Evolutionary conservation across 2,888 invertebrate species (phyloP).

Genomic region (Stenurella melanura): DNA sequence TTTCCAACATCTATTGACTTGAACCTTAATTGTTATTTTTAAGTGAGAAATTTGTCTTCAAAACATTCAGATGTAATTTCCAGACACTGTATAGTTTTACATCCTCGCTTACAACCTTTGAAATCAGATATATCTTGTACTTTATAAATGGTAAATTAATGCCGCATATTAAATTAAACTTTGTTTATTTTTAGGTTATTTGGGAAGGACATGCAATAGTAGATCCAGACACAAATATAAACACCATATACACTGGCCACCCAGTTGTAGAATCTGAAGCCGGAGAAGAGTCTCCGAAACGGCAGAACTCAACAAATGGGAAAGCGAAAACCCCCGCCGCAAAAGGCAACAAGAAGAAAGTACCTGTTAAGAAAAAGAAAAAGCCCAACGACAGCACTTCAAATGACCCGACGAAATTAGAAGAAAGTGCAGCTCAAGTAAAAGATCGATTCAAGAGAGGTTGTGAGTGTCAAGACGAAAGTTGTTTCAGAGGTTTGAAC

Average conservation of each 20-base stretch:
- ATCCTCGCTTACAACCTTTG: too few species aligned
- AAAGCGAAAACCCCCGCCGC: conserved; percentile 73
- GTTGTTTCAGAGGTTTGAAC: conserved; percentile 84
- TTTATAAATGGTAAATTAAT: too few species aligned
- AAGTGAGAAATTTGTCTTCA: too few species aligned
- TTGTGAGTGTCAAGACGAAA: conserved; percentile 85
- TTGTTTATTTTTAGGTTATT: conserved; percentile 75
- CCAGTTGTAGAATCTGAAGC: conserved; percentile 54
- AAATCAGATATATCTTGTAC: too few species aligned
- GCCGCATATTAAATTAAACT: neutral
- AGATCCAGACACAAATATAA: conserved; percentile 72
- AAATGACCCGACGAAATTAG: conserved; percentile 80
- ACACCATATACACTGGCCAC: conserved; percentile 67
- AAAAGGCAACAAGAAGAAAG: conserved; percentile 69
- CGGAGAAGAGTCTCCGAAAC: conserved; percentile 54
- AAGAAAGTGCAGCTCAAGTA: conserved; percentile 83
- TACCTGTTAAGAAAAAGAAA: conserved; percentile 75
- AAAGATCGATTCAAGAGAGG: conserved; percentile 82
- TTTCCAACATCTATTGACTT: too few species aligned
- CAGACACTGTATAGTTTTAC: too few species aligned
- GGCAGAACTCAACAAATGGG: conserved; percentile 58
- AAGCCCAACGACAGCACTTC: conserved; percentile 65
- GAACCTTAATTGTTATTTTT: too few species aligned
- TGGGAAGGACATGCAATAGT: conserved; percentile 82
- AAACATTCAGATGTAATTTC: too few species aligned